phyloP scores from a whole-genome alignment of 2,888 invertebrate genomes.

The Dascillus cervinus region DNA sequence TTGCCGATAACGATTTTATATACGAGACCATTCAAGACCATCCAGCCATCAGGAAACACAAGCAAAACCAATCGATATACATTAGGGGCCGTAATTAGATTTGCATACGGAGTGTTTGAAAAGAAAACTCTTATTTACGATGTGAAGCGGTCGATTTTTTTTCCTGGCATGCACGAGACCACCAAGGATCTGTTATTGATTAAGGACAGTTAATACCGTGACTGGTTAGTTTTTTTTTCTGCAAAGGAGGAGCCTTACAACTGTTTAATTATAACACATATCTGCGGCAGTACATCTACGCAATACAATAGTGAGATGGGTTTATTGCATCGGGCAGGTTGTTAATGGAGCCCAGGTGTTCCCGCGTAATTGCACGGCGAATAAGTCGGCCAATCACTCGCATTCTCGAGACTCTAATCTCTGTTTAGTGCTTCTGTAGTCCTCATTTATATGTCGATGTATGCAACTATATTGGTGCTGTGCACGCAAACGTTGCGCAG shows the following conservation, averaged over 20 bases:
- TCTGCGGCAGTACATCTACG: slow-evolving; percentile 6
- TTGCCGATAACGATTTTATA: slow-evolving; percentile 10
- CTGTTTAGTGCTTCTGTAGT: no score
- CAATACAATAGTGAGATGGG: slow-evolving; percentile 10
- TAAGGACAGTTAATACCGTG: neutral
- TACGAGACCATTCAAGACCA: slow-evolving; percentile 6
- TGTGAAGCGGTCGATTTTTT: no score
- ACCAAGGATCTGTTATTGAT: neutral
- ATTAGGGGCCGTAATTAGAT: no score
- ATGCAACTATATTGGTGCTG: no score
- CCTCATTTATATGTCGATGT: no score
- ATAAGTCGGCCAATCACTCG: slow-evolving; percentile 15
- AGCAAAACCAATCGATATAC: no score
- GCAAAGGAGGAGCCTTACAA: slow-evolving; percentile 1
- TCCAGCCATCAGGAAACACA: slow-evolving; percentile 9
- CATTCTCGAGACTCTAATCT: slow-evolving; percentile 7
- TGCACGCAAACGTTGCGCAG: no score
- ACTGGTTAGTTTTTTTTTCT: neutral
- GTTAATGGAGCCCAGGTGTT: slow-evolving; percentile 24
- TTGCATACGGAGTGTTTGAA: no score
- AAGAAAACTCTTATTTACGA: no score
- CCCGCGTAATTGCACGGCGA: slow-evolving; percentile 12
- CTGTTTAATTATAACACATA: slow-evolving; percentile 11
- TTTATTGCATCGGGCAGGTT: slow-evolving; percentile 12
- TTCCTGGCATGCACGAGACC: neutral